A percentile compares a stretch with the other conserved stretches of the same genome.
phyloP scores from a whole-genome alignment of 2,888 invertebrate genomes.

The Rutpela maculata region DNA sequence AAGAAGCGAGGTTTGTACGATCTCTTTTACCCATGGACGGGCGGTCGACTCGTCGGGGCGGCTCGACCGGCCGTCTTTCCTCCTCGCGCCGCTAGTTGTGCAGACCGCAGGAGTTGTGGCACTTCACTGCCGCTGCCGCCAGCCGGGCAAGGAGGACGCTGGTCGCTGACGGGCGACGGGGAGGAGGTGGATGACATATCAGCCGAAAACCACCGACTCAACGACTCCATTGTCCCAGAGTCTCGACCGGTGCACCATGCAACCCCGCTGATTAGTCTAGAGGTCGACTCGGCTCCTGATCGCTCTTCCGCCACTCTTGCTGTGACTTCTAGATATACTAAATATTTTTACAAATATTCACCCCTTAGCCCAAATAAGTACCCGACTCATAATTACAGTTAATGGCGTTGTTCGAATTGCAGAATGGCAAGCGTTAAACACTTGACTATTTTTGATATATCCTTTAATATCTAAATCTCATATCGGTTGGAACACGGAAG shows the following conservation, averaged over 20 bases:
- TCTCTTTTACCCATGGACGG: constrained; percentile 67
- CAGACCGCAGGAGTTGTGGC: constrained; percentile 3
- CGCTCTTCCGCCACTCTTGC: constrained; percentile 21
- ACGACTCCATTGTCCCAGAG: constrained; percentile 59
- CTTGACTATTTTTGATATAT: constrained; percentile 55
- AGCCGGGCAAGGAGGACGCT: constrained; percentile 25
- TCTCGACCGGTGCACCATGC: constrained; percentile 61
- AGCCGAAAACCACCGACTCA: constrained; percentile 66
- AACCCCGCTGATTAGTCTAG: constrained; percentile 62
- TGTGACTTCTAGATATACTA: constrained; percentile 48
- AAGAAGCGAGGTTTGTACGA: constrained; percentile 73
- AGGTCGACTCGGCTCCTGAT: constrained; percentile 48
- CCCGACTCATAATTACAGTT: constrained; percentile 36
- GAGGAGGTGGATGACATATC: constrained; percentile 69
- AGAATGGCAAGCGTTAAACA: constrained; percentile 45
- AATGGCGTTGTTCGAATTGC: constrained; percentile 37
- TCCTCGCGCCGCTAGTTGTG: constrained; percentile 60
- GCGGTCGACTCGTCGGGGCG: constrained; percentile 62
- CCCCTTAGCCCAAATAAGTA: constrained; percentile 40
- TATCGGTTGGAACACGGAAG: constrained; percentile 39
- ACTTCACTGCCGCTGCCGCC: constrained; percentile 25
- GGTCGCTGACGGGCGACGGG: constrained; percentile 46
- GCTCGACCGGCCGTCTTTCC: constrained; percentile 63
- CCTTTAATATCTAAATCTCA: constrained; percentile 47
- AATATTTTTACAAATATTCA: constrained; percentile 48